phyloP scores from a whole-genome alignment of 2,113 vertebrate species.

The Poeciliopsis occidentalis region DNA sequence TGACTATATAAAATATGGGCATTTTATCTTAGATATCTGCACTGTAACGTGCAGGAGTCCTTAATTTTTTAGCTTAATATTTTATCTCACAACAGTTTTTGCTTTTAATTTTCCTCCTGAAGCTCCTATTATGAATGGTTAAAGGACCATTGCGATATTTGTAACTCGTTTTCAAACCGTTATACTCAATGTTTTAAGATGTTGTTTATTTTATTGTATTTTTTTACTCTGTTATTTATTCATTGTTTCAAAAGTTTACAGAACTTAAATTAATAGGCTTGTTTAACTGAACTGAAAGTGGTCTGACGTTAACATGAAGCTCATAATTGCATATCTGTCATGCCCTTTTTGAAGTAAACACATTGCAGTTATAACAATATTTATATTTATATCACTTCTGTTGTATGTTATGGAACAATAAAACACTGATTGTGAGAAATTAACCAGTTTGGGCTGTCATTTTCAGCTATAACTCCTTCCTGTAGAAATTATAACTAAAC shows the following conservation, averaged over 20 bases:
- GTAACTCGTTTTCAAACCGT: background rate
- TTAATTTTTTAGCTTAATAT: slow-evolving; percentile 4
- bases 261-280: background rate
- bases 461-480: too few species aligned
- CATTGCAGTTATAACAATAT: slow-evolving; percentile 60
- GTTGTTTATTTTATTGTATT: background rate
- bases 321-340: slow-evolving; percentile 53
- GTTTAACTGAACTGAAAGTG: slow-evolving; percentile 35
- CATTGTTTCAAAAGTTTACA: background rate
- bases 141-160: slow-evolving; percentile 26
- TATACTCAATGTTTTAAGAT: background rate
- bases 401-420: slow-evolving; percentile 75
- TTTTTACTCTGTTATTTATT: background rate
- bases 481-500: too few species aligned
- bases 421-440: slow-evolving; percentile 72
- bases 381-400: slow-evolving; percentile 77
- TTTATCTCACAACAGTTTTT: slow-evolving; percentile 31
- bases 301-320: slow-evolving; percentile 38
- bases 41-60: slow-evolving; percentile 19
- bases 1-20: background rate
- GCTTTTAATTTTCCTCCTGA: slow-evolving; percentile 1
- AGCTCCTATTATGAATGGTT: background rate
- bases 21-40: slow-evolving; percentile 36
- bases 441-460: background rate
- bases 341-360: slow-evolving; percentile 58